Evolutionary conservation across 1,140 invertebrate genomes (phyloP).

Genomic region (Neodiprion lecontei): DNA sequence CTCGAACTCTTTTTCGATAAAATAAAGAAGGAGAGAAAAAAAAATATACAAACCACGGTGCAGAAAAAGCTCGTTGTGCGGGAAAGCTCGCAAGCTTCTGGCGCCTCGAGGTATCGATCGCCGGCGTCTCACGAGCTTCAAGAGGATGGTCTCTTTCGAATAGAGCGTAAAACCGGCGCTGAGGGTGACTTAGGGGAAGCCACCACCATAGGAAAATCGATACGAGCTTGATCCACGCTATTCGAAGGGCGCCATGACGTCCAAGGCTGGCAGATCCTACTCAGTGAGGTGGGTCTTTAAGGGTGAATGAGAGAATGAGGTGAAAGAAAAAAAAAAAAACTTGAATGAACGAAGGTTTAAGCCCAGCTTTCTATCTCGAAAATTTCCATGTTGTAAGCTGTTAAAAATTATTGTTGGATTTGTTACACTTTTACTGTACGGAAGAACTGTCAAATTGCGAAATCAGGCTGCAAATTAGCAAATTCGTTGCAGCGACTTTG

Average conservation of each 20-base stretch:
- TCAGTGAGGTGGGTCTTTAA: constrained; percentile 49
- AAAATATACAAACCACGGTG: no score
- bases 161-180: neutral
- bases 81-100: neutral
- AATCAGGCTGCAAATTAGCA: no score
- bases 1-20: no score
- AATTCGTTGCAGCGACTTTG: no score
- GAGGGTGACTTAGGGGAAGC: constrained; percentile 22
- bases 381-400: no score
- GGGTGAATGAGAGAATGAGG: neutral
- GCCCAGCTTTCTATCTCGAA: no score
- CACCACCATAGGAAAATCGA: constrained; percentile 45
- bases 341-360: no score
- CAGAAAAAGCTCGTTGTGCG: neutral
- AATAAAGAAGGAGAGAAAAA: no score
- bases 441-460: no score
- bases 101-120: neutral
- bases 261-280: constrained; percentile 57
- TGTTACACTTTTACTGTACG: no score
- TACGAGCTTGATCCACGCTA: constrained; percentile 37
- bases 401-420: no score
- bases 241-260: constrained; percentile 55
- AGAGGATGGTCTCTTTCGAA: neutral
- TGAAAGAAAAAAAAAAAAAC: no score
- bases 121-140: neutral